phyloP scores from a whole-genome alignment of 37 sponge, comb jelly and placozoan genomes.

The Spongia lamella region DNA sequence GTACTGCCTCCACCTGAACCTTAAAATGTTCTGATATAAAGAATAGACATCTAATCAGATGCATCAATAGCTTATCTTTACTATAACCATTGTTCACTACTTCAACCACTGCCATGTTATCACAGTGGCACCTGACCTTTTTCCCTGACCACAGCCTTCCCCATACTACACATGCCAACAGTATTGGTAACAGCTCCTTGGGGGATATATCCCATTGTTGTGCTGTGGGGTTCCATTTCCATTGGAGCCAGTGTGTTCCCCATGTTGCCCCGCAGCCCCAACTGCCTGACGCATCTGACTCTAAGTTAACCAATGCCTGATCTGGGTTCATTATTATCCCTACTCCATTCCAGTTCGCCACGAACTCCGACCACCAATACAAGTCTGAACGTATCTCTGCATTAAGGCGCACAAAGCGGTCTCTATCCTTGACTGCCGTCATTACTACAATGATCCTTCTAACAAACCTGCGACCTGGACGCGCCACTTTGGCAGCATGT shows the following conservation, averaged over 20 bases:
- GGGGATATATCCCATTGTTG: constrained; percentile 20
- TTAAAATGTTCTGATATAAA: too few species aligned
- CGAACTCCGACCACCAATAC: too few species aligned
- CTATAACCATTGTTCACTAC: constrained; percentile 14
- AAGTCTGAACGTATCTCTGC: too few species aligned
- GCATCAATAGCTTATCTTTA: constrained; percentile 22
- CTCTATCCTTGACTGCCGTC: not conserved
- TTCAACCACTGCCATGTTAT: constrained; percentile 64
- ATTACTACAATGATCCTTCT: not conserved
- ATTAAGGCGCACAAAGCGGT: constrained; percentile 13
- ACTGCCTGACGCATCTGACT: constrained; percentile 60
- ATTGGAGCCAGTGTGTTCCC: constrained; percentile 67
- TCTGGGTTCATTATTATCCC: not conserved
- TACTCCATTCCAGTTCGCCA: not conserved
- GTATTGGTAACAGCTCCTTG: constrained; percentile 46
- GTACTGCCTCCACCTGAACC: too few species aligned
- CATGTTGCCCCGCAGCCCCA: constrained; percentile 61
- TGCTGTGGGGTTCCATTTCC: constrained; percentile 23
- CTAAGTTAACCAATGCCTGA: not conserved
- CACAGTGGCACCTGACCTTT: constrained; percentile 18
- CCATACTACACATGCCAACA: constrained; percentile 27
- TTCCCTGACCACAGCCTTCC: constrained; percentile 30
- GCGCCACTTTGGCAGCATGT: constrained; percentile 37
- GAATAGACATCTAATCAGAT: constrained; percentile 49
- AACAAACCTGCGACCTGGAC: constrained; percentile 19